Base-by-base conservation (phyloP, 2,113 vertebrate species). In the Microtus pennsylvanicus region DNA sequence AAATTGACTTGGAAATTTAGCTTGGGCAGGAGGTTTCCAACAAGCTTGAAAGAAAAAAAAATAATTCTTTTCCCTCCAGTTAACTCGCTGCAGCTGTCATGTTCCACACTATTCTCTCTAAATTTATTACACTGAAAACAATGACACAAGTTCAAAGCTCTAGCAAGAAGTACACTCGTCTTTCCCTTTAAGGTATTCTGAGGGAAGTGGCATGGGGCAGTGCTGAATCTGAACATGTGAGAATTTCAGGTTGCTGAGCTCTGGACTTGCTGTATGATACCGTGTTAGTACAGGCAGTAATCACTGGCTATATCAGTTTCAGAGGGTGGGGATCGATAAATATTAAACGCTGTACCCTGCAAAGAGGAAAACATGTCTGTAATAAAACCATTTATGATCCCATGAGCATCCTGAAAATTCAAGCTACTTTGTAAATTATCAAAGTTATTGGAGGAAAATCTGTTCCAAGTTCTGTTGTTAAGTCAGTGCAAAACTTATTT, bases 1-100 rank as follows among this genome's bases (percentile, higher is more conserved):
- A 82, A 95, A 63, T 67, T 86, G 45, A 77, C 74, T 88, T 92
- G 65, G n/a, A 95, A 95, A 87, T 97, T 94, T 86, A 13, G 81
- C 45, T 67, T 58, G 28, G 7, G 61, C 7, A 61, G 33, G 16
- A 80, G 19, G 3, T 87, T 91, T 67, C 65, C 17, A 91, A 89
- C 1, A 93, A 89, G 21, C 86, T 70, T 91, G 22, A 95, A 70
- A 70, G 35, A 58, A 42, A 22, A 47, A 47, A 52, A 72, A 52
- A 45, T n/a, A 24, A 81, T 87, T 72, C 28, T 63, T 92, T 92
- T 92, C 21, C 58, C 28, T 61, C 1, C 2, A 77, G 65, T 86
- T 67, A 83, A 86, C n/a, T 35, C 94, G 35, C 1, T 14, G 30
- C 77, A 80, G 61, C 72, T 83, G 76, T 47, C 19, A 38, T 74